These are phyloP conservation scores for Hydriomena furcata DNA, from an alignment of 2,888 invertebrate species.

Conservation along the genomic window DNA sequence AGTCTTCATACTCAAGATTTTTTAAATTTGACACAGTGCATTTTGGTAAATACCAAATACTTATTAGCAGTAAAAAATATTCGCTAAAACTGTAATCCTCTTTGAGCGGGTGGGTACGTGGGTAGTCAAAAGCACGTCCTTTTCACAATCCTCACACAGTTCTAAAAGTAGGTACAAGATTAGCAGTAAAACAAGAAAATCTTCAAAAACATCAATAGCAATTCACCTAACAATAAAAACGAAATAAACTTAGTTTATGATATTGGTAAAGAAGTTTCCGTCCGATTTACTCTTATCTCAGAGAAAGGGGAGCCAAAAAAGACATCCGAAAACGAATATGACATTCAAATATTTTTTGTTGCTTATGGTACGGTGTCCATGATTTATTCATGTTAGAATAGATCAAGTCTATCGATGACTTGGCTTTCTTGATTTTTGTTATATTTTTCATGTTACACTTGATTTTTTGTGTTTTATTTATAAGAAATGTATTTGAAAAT, in stretches of 20 bases:
- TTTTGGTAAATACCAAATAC: too few species aligned
- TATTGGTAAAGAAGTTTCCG: conserved; percentile 38
- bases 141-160: too few species aligned
- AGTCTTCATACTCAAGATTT: too few species aligned
- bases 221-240: conserved; percentile 23
- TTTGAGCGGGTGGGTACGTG: too few species aligned
- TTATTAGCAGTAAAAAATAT: too few species aligned
- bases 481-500: too few species aligned
- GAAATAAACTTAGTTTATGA: conserved; percentile 24
- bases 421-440: neutral
- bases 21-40: neutral
- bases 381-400: conserved; percentile 4
- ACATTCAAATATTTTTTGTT: conserved; percentile 60
- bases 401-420: neutral
- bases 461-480: too few species aligned
- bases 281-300: conserved; percentile 36
- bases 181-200: conserved; percentile 3
- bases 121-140: too few species aligned
- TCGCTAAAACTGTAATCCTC: too few species aligned
- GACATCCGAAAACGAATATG: conserved; percentile 60
- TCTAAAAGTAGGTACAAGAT: neutral
- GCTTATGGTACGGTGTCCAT: conserved; percentile 43
- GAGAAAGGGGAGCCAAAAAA: conserved; percentile 52
- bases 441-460: too few species aligned
- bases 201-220: conserved; percentile 18